phyloP scores from a whole-genome alignment of 2,888 invertebrate species.

The Heteropelma amictum region DNA sequence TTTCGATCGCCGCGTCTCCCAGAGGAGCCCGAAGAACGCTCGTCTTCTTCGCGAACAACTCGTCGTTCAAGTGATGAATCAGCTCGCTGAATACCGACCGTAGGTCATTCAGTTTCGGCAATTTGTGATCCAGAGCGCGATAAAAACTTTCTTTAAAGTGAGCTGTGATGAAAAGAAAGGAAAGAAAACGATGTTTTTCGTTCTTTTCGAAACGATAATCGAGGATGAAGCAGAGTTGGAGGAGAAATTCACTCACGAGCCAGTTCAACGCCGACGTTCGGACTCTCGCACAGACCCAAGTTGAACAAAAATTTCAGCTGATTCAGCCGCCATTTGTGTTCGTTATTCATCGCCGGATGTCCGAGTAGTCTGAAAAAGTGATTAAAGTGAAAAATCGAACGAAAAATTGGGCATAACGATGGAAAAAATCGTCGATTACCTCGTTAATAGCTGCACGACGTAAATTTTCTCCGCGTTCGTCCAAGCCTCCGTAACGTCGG shows the following conservation, averaged over 20 bases:
- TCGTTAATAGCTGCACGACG: conserved; percentile 81
- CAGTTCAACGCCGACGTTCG: conserved; percentile 81
- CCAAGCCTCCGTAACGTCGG: conserved; percentile 81
- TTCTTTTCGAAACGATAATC: no score
- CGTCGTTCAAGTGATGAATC: conserved; percentile 81
- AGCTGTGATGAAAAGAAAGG: conserved; percentile 69
- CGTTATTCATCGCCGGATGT: conserved; percentile 79
- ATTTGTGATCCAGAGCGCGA: conserved; percentile 84
- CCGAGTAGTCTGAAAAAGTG: conserved; percentile 77
- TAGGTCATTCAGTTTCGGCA: conserved; percentile 83
- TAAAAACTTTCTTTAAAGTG: conserved; percentile 85
- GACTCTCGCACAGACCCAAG: conserved; percentile 82
- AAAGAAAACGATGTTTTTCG: background rate
- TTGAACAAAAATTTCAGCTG: conserved; percentile 84
- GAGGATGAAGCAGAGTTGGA: background rate
- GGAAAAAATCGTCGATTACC: conserved; percentile 57
- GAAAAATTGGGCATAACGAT: no score
- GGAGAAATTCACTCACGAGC: conserved; percentile 79
- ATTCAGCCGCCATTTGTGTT: conserved; percentile 83
- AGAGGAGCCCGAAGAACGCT: conserved; percentile 81
- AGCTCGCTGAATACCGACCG: conserved; percentile 81
- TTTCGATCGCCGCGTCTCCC: conserved; percentile 80
- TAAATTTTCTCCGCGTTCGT: conserved; percentile 85
- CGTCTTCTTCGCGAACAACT: conserved; percentile 72
- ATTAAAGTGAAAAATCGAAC: conserved; percentile 69